Percentiles rank a stretch among this genome's conserved stretches.
Conservation (phyloP, 2,888 invertebrate species). For the Diarsia brunnea region DNA sequence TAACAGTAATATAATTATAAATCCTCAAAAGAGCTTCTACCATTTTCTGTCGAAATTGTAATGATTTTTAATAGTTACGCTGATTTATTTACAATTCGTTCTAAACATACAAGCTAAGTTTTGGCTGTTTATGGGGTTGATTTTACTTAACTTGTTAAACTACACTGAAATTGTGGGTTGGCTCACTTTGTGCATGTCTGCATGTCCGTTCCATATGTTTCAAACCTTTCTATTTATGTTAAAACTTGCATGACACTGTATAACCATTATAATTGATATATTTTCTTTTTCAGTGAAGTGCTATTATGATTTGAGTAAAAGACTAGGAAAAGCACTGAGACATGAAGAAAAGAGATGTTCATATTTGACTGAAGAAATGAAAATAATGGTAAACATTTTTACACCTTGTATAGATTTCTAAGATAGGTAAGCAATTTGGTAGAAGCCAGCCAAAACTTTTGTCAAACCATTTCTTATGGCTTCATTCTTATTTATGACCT, state of each 20-base stretch:
- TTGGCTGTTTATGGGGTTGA: neutral
- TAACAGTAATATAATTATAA: neutral
- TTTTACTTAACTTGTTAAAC: neutral
- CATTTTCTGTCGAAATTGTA: neutral
- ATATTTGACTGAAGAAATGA: slow-evolving; percentile 97
- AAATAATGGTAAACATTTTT: slow-evolving; percentile 92
- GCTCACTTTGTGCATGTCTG: neutral
- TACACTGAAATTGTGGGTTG: neutral
- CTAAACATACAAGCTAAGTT: neutral
- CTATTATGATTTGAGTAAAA: slow-evolving; percentile 98
- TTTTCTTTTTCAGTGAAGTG: slow-evolving; percentile 93
- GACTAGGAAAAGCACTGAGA: slow-evolving; percentile 95
- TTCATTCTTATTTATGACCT: neutral
- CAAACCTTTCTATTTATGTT: neutral
- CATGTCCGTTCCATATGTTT: neutral
- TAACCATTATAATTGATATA: neutral
- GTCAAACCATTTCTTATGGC: neutral
- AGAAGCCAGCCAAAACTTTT: neutral
- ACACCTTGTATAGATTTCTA: neutral
- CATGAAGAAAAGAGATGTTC: slow-evolving; percentile 98
- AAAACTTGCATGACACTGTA: neutral
- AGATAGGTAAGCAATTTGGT: neutral
- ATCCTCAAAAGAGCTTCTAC: neutral
- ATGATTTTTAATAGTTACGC: neutral
- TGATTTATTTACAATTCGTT: neutral